phyloP scores from a whole-genome alignment of 2,113 vertebrate genomes.

The Pelobates fuscus region DNA sequence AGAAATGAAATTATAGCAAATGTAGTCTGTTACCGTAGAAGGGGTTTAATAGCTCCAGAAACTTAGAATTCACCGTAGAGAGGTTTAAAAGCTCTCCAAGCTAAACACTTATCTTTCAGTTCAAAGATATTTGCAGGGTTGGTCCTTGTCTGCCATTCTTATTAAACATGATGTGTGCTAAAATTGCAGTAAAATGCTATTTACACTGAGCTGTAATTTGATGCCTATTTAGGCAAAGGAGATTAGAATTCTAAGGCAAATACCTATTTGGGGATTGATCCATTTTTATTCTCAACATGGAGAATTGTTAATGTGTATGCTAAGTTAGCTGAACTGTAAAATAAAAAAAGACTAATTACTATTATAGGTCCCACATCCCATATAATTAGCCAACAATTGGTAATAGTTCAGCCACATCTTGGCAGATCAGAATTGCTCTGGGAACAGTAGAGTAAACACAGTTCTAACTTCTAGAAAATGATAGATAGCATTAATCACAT shows the following conservation, averaged over 20 bases:
- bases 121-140: not conserved
- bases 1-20: not conserved
- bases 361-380: conserved; percentile 10
- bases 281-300: conserved; percentile 18
- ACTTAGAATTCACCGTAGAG: not conserved
- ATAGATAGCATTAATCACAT: conserved; percentile 24
- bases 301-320: conserved; percentile 23
- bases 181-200: not conserved
- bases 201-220: not conserved
- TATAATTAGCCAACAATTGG: conserved; percentile 33
- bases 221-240: conserved; percentile 3
- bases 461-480: not conserved
- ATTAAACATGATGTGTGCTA: not conserved
- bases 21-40: not conserved
- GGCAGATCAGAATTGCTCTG: conserved; percentile 17
- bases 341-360: conserved; percentile 19
- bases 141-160: not conserved
- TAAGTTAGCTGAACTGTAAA: conserved; percentile 18
- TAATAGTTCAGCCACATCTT: conserved; percentile 17
- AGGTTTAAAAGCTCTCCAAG: not conserved
- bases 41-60: no score
- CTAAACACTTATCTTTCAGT: not conserved
- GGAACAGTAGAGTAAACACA: conserved; percentile 18
- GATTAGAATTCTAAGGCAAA: not conserved
- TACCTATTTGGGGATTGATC: conserved; percentile 28